Base-by-base conservation (phyloP, 2,888 invertebrate species). In the Volucella bombylans region DNA sequence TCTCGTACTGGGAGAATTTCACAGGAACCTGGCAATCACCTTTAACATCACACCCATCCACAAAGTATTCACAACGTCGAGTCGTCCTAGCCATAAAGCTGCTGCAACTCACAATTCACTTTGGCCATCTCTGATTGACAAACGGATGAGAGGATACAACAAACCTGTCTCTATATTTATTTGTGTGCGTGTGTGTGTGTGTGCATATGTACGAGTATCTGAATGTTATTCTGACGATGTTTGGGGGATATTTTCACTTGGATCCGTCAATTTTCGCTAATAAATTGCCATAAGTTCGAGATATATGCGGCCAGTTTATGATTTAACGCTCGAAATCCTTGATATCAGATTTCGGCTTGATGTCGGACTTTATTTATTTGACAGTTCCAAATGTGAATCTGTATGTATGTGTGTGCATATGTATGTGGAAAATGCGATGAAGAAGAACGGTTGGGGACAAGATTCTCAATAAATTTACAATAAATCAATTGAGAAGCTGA, bases 251-350 rank as follows among this genome's bases (percentile, higher is more conserved):
- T 71, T 76, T 72, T 72, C 81, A 77, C 85, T 81, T 68, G 85
- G 76, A 85, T 81, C 85, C 76, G 81, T 85, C 85, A 85, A 81
- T 85, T 81, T 72, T 85, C 52, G 67, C 81, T 81, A 85, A 85
- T 85, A 85, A 85, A 85, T 85, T 80, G 81, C 81, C 85, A 81
- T 76, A 85, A 76, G 76, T 67, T 81, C 47, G 71, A 43, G 81
- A 85, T 85, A 85, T 85, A 85, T 85, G 81, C 62, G 80, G 50
- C 85, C 85, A 54, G 71, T 72, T 85, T 81, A 85, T 85, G 85
- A 85, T 85, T 85, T 85, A 85, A 77, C 62, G 76, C 81, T 68
- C 65, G 67, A 81, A 72, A 74, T 50, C 12, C 39, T 67, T 71
- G 76, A 64, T 85, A 85, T 85, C 85, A 81, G 85, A 85, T 85